These are phyloP conservation scores for Drosophila multiciliata DNA, from an alignment of 2,888 invertebrate genomes.

Conservation along the genomic window DNA sequence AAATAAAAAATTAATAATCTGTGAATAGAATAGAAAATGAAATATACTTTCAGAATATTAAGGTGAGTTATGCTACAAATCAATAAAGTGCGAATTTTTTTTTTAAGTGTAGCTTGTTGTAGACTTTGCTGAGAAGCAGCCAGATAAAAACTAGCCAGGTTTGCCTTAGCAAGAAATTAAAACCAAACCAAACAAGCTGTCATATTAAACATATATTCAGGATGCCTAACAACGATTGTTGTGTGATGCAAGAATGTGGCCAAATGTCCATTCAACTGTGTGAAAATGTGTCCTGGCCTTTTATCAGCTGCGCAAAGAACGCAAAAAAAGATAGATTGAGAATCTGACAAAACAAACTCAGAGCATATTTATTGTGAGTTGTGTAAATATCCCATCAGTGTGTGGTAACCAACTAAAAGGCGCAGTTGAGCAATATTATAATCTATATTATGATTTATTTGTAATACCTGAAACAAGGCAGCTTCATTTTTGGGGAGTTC, in stretches of 20 bases:
- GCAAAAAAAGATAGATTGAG: slow-evolving; percentile 18
- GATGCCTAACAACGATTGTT: slow-evolving; percentile 31
- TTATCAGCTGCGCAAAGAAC: slow-evolving; percentile 6
- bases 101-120: neutral
- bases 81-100: neutral
- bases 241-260: slow-evolving; percentile 3
- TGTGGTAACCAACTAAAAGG: neutral
- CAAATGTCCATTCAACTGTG: slow-evolving; percentile 1
- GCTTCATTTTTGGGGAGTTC: neutral
- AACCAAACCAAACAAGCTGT: slow-evolving; percentile 37
- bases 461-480: slow-evolving; percentile 7
- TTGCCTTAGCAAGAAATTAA: slow-evolving; percentile 11
- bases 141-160: neutral
- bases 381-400: slow-evolving; percentile 3
- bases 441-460: slow-evolving; percentile 52
- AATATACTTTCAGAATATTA: neutral
- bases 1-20: neutral
- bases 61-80: neutral
- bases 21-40: neutral
- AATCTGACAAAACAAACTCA: slow-evolving; percentile 17
- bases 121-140: neutral
- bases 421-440: slow-evolving; percentile 29
- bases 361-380: neutral
- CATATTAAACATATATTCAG: slow-evolving; percentile 35
- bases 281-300: neutral